Base-by-base conservation (phyloP, 2,888 invertebrate species). In the Idaea aversata region DNA sequence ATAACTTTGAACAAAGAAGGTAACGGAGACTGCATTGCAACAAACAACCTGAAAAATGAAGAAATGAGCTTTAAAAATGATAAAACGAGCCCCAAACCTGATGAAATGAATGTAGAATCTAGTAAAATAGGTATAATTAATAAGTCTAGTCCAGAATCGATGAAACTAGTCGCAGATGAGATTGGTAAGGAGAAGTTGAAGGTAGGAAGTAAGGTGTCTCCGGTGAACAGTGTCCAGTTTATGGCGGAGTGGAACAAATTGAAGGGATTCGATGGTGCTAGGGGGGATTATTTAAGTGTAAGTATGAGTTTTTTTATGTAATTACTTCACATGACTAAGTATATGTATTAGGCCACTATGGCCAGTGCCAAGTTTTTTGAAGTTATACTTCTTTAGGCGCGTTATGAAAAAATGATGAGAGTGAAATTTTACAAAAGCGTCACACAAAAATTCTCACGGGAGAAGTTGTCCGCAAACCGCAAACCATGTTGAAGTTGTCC, bases 221-320 rank as follows among this genome's bases (percentile, higher is more conserved):
- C 96, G 0, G 93, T 90, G 65, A 95, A 93, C 66, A 94, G 95
- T 64, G 94, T 96, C 7, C 95, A 96, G 76, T 96, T 96, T 80
- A 88, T 94, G 81, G 74, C 90, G 0, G 91, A 93, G 62, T 96
- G 96, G 96, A 94, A 93, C 75, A 88, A 90, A 71, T 77, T 95
- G 63, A 93, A 89, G 71, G 91, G 86, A 0, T 87, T 89, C 35
- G 79, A 83, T n/a, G 86, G 85, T 10, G 91, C 93, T 34, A 93
- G 93, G 76, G 94, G 93, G 73, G 84, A 93, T 70, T 96, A 95
- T 84, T 90, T 96, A 69, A 94, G 94, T 83, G 95, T 94, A 75
- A 88, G 89, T 88, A 72, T 61, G 25, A n/a, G 3, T 25, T 59
- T 58, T 6, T 67, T 38, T 58, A 58, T n/a, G 4, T n/a, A 58